These are phyloP conservation scores for Leptodactylus fuscus DNA, from an alignment of 2,113 vertebrate genomes.

Conservation along the genomic window DNA sequence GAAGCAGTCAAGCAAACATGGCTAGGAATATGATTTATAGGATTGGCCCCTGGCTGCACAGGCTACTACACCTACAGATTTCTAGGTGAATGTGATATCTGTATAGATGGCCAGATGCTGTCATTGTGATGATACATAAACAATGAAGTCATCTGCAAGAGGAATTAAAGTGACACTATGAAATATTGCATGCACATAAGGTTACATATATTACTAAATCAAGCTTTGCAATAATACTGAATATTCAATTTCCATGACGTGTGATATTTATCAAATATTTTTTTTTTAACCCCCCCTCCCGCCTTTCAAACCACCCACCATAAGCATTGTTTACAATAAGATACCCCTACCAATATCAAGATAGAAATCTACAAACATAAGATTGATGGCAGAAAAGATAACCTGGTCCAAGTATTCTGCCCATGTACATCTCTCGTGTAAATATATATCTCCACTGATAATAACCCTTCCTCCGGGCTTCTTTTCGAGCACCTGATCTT, in stretches of 20 bases:
- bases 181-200: constrained; percentile 4
- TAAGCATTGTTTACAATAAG: too few relatives aligned
- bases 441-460: too few relatives aligned
- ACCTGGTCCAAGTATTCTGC: too few relatives aligned
- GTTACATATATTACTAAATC: background rate
- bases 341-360: too few relatives aligned
- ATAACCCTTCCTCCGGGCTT: too few relatives aligned
- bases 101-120: constrained; percentile 6
- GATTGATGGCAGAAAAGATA: too few relatives aligned
- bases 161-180: constrained; percentile 19
- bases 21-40: constrained; percentile 12
- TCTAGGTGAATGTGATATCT: constrained; percentile 17
- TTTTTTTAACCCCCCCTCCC: too few relatives aligned
- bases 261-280: too few relatives aligned
- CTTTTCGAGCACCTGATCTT: too few relatives aligned
- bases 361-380: too few relatives aligned
- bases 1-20: background rate
- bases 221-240: background rate
- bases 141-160: constrained; percentile 3
- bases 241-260: background rate
- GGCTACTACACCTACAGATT: constrained; percentile 1
- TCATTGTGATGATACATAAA: constrained; percentile 18
- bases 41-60: background rate
- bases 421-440: too few relatives aligned
- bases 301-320: too few relatives aligned